A percentile compares a stretch with the other conserved stretches of the same genome.
phyloP scores from a whole-genome alignment of 2,113 vertebrate genomes.

The Cichladusa arquata region DNA sequence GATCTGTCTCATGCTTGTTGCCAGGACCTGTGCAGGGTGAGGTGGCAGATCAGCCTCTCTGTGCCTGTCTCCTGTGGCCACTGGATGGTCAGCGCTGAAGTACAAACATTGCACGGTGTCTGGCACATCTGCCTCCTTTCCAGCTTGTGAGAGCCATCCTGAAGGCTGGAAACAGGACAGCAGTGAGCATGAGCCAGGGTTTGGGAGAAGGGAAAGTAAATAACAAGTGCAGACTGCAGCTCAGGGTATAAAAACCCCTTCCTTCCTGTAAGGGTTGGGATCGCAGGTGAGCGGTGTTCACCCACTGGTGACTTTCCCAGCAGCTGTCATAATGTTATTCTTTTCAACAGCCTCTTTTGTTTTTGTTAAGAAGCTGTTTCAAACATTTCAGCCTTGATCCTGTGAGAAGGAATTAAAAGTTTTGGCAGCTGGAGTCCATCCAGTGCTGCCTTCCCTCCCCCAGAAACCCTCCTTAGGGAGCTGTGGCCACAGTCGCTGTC shows the following conservation, averaged over 20 bases:
- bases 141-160: not conserved
- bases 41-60: not conserved
- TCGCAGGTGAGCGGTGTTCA: not conserved
- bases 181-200: not conserved
- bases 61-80: not conserved
- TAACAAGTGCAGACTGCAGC: not conserved
- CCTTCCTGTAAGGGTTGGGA: not conserved
- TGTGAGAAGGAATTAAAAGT: slow-evolving; percentile 51
- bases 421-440: slow-evolving; percentile 50
- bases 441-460: not conserved
- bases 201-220: slow-evolving; percentile 7
- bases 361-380: slow-evolving; percentile 48
- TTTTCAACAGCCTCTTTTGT: slow-evolving; percentile 49
- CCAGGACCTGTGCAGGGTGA: not conserved
- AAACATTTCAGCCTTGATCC: slow-evolving; percentile 42
- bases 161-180: not conserved
- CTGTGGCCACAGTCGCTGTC: not conserved
- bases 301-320: slow-evolving; percentile 38
- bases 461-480: not conserved
- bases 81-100: fast-evolving
- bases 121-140: not conserved
- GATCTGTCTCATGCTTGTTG: not conserved
- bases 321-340: slow-evolving; percentile 70
- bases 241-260: slow-evolving; percentile 18
- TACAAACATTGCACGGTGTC: fast-evolving